Evolutionary conservation across 2,888 invertebrate species (phyloP).

Genomic region (Meiosimyza platycephala): DNA sequence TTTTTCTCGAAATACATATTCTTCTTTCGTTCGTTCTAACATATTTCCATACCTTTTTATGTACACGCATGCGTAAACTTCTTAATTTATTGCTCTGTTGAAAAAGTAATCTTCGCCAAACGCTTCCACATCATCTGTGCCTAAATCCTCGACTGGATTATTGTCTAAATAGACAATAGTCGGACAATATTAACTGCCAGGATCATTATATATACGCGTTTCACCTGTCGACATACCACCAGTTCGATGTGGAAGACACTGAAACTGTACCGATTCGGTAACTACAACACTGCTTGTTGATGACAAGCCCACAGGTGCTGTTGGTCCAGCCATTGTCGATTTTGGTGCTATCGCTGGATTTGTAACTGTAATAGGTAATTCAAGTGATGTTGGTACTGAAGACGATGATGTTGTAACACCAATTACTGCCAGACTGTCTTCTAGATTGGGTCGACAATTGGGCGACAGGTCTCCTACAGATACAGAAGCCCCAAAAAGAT

Average conservation of each 20-base stretch:
- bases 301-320: conserved; percentile 31
- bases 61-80: neutral
- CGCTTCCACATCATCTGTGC: conserved; percentile 20
- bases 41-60: conserved; percentile 2
- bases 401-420: conserved; percentile 69
- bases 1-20: neutral
- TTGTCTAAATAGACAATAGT: conserved; percentile 39
- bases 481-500: conserved; percentile 23
- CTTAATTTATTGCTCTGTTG: conserved; percentile 31
- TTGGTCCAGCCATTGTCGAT: conserved; percentile 51
- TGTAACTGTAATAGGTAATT: conserved; percentile 81
- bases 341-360: conserved; percentile 77
- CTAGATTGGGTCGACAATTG: conserved; percentile 61
- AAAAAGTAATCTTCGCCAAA: conserved; percentile 37
- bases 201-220: conserved; percentile 47
- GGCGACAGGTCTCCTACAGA: conserved; percentile 30
- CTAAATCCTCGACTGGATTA: conserved; percentile 15
- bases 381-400: conserved; percentile 76
- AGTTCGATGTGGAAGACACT: conserved; percentile 36
- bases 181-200: conserved; percentile 45
- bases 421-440: conserved; percentile 72
- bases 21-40: too few species aligned
- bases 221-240: conserved; percentile 41
- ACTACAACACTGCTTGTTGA: conserved; percentile 23
- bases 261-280: conserved; percentile 31